These are phyloP conservation scores for Metopia argyrocephala DNA, from an alignment of 2,888 invertebrate genomes.

Conservation along the genomic window DNA sequence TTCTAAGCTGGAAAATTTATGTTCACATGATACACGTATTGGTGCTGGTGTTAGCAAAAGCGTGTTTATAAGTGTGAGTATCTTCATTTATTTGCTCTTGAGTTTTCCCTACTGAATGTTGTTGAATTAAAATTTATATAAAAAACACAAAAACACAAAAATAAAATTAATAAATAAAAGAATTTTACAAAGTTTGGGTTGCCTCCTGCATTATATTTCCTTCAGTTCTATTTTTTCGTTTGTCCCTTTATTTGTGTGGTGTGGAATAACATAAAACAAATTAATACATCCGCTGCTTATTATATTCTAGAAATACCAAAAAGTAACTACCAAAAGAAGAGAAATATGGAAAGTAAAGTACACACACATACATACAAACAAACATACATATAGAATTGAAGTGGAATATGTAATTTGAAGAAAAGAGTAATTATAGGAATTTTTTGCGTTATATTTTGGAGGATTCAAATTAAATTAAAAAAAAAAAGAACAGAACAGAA, in stretches of 20 bases:
- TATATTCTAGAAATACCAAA: neutral
- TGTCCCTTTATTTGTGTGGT: neutral
- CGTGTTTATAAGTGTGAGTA: neutral
- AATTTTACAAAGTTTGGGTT: constrained; percentile 30
- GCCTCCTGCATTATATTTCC: neutral
- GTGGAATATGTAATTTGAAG: constrained; percentile 28
- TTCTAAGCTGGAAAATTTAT: neutral
- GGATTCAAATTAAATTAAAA: constrained; percentile 45
- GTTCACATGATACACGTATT: neutral
- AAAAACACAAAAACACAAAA: neutral
- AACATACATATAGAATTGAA: neutral
- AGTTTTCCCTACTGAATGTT: constrained; percentile 24
- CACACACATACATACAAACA: neutral
- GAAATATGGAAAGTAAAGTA: neutral
- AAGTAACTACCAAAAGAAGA: constrained; percentile 37
- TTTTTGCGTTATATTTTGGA: constrained; percentile 27
- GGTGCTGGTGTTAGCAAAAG: neutral
- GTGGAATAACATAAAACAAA: constrained; percentile 40
- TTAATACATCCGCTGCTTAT: constrained; percentile 12
- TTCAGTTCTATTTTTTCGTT: neutral
- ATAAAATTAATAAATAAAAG: constrained; percentile 12
- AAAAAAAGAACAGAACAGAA: constrained; percentile 2
- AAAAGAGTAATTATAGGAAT: constrained; percentile 50
- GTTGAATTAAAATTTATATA: constrained; percentile 25
- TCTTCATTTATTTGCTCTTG: neutral